Base-by-base conservation (phyloP, 2,797 vertebrate genomes). In the Mormyrops attenuatus region DNA sequence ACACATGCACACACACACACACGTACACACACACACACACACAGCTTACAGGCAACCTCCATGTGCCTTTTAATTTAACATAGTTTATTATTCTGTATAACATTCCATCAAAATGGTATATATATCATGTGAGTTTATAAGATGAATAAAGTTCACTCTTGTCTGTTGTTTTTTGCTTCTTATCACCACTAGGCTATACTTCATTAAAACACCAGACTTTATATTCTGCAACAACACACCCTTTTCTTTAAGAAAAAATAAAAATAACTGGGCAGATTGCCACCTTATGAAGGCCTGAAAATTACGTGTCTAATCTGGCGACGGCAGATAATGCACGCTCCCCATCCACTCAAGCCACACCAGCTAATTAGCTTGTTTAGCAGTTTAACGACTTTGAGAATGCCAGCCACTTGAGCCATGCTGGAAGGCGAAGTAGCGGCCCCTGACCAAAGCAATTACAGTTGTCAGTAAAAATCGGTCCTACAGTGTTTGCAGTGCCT, bases 331-430 rank as follows among this genome's bases (percentile, higher is more conserved):
- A 88, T 20, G 90, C 91, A 91, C 91, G 90, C 92, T 92, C 90
- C n/a, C 92, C 87, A 92, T 92, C 91, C 91, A 92, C 94, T 93
- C 88, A 90, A 89, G 93, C 94, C 93, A 93, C 92, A 91, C 93
- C 93, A 94, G 95, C 95, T 95, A 95, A 96, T 96, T 95, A 95
- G 93, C 93, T 94, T 92, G 93, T 94, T 94, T 95, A 95, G 96
- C 95, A 95, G 94, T 92, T 92, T 94, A 95, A 94, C 93, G 94
- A 95, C 93, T 95, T 94, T 89, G 92, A 94, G 93, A 93, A 94
- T 94, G 92, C 92, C 90, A 91, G 30, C 30, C 30, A 89, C 92
- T 92, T 92, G 85, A 94, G 93, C 93, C 94, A 93, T 94, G 93
- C 92, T 94, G 93, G 93, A 94, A 94, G 92, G 91, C 92, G 92